Evolutionary conservation across 2,113 vertebrate genomes (phyloP).

Genomic region (Mesoclemmys tuberculata): DNA sequence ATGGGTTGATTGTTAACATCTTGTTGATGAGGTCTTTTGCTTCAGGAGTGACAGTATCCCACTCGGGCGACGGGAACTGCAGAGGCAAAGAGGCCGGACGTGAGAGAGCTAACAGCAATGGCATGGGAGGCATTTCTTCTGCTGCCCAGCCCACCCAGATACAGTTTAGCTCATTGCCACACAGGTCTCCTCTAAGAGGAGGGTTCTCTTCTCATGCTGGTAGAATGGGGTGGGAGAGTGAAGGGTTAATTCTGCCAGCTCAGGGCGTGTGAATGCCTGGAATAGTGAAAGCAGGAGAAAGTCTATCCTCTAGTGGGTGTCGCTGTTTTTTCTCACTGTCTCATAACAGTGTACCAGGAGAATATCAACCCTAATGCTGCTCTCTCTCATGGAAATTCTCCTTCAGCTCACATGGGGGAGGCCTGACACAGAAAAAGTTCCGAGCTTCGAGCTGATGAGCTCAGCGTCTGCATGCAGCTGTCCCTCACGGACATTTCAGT

Average conservation of each 20-base stretch:
- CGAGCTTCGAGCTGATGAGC: not conserved
- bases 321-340: not conserved
- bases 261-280: not conserved
- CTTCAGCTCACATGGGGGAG: not conserved
- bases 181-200: not conserved
- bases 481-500: not conserved
- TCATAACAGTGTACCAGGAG: not conserved
- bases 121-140: not conserved
- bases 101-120: slow-evolving; percentile 21
- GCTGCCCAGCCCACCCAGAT: not conserved
- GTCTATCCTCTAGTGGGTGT: not conserved
- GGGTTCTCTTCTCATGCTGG: not conserved
- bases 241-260: not conserved
- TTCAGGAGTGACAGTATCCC: slow-evolving; percentile 96
- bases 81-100: slow-evolving; percentile 59
- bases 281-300: not conserved
- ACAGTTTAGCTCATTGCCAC: not conserved
- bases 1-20: slow-evolving; percentile 96
- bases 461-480: not conserved
- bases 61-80: slow-evolving; percentile 96
- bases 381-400: not conserved
- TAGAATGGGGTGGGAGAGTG: not conserved
- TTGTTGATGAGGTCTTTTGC: slow-evolving; percentile 98
- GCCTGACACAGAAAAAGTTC: not conserved
- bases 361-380: not conserved